A percentile compares a stretch with the other conserved stretches of the same genome.
Conservation (phyloP, 2,113 vertebrate species). For the Neopipo cinnamomea region DNA sequence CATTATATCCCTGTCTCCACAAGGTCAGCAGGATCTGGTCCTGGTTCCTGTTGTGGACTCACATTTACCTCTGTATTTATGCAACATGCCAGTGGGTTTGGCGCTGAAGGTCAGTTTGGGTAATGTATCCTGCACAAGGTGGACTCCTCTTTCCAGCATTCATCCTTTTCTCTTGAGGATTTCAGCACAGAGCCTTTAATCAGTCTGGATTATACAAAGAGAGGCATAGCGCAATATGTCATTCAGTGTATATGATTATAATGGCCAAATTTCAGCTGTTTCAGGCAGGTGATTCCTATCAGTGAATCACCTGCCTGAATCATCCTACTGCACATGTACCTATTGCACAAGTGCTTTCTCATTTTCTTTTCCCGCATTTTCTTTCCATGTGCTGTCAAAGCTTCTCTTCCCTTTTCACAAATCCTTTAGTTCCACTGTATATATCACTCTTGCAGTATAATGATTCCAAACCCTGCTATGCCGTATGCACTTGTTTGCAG, state of each 20-base stretch:
- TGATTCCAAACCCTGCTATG: neutral
- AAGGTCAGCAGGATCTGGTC: neutral
- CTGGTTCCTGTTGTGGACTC: neutral
- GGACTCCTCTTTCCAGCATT: neutral
- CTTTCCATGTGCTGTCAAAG: neutral
- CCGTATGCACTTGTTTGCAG: neutral
- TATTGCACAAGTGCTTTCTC: neutral
- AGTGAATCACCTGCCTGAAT: too few relatives aligned
- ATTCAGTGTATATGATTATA: neutral
- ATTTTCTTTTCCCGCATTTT: neutral
- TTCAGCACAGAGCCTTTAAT: neutral
- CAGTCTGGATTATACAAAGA: neutral
- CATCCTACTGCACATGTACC: rapidly evolving
- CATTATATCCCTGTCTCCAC: neutral
- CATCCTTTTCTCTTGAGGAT: neutral
- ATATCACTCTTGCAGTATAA: neutral
- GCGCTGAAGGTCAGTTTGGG: neutral
- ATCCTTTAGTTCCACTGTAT: neutral
- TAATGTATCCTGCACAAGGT: neutral
- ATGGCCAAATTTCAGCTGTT: neutral
- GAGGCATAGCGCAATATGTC: neutral
- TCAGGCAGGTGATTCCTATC: neutral
- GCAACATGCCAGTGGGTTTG: neutral
- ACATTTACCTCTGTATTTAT: neutral
- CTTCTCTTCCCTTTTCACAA: neutral